Percentiles rank a stretch among this genome's conserved stretches.
phyloP scores from a whole-genome alignment of 2,888 invertebrate species.

The Rugalucina vietnamica region DNA sequence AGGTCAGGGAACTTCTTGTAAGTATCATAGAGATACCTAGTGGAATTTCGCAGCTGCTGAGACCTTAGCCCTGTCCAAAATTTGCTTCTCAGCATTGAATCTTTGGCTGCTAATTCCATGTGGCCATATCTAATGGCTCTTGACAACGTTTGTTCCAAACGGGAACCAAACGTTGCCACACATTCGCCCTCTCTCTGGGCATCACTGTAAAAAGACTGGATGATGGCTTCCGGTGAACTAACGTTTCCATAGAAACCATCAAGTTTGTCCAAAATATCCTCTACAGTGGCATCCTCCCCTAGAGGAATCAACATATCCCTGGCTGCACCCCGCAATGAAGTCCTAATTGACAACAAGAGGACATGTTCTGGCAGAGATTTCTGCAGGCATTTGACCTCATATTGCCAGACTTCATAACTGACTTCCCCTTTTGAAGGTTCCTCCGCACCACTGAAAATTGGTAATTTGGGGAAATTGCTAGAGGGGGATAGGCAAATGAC shows the following conservation, averaged over 20 bases:
- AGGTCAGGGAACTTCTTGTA: background rate
- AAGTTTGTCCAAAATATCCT: no score
- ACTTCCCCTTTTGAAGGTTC: background rate
- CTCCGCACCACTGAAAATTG: background rate
- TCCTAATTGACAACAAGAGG: background rate
- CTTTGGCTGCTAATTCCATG: background rate
- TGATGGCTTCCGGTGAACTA: background rate
- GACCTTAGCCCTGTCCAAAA: background rate
- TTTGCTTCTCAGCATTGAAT: background rate
- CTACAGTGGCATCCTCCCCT: background rate
- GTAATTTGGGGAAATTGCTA: background rate
- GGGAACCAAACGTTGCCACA: conserved; percentile 41
- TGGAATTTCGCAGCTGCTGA: background rate
- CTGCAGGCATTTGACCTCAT: background rate
- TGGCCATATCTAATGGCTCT: background rate
- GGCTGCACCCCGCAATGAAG: background rate
- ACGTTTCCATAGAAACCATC: background rate
- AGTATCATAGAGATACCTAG: conserved; percentile 33
- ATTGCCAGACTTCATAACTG: background rate
- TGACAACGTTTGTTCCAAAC: conserved; percentile 25
- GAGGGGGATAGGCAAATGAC: background rate
- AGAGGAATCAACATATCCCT: background rate
- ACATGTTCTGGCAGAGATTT: background rate
- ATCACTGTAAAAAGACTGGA: background rate
- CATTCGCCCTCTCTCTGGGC: conserved; percentile 12